Evolutionary conservation across 92 coral and sea anemone species (phyloP), one percentile per base, ranked within the genome.

Genomic region (Phymanthus crucifer): DNA sequence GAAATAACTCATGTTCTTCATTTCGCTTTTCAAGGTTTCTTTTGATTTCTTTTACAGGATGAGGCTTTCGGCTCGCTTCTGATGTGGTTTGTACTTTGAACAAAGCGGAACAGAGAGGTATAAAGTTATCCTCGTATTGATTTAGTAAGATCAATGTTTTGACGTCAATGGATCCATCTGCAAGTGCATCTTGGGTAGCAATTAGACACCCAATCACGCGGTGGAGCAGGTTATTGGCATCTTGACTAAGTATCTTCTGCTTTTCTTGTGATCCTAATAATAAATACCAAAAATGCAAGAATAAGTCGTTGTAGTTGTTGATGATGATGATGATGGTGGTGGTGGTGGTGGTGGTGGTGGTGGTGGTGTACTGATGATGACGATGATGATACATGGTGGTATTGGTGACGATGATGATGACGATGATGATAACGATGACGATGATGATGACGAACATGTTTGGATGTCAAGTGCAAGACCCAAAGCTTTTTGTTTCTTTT

Each of bases 61-160:
- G 48, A 0, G 48, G 34, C 67, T 70, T 69, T 45, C 16, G 58
- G 0, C 27, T 26, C 13, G 24, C 43, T 27, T 54, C 64, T 2
- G 47, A 2, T 2, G 9, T 40, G 23, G 46, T 40, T 50, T 54
- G 79, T 46, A 85, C 43, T 71, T 80, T 85, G 32, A 35, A 52
- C 71, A 84, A 54, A 54, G 75, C 73, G 46, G 17, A 13, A 79
- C 78, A 78, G 31, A 84, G 80, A 3, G 37, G 47, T 46, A 35
- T 24, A 43, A 78, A 84, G 65, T 37, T 74, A 70, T 71, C 78
- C 61, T 70, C 17, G 68, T 84, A 72, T 38, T 77, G 78, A 45
- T 26, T 35, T 68, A 83, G n/a, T 31, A 35, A 75, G 1, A 3
- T 33, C n/a, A 65, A 50, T 26, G 74, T 64, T 74, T 54, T 40